Evolutionary conservation across 2,113 vertebrate genomes (phyloP).

Genomic region (Aspiorhynchus laticeps): DNA sequence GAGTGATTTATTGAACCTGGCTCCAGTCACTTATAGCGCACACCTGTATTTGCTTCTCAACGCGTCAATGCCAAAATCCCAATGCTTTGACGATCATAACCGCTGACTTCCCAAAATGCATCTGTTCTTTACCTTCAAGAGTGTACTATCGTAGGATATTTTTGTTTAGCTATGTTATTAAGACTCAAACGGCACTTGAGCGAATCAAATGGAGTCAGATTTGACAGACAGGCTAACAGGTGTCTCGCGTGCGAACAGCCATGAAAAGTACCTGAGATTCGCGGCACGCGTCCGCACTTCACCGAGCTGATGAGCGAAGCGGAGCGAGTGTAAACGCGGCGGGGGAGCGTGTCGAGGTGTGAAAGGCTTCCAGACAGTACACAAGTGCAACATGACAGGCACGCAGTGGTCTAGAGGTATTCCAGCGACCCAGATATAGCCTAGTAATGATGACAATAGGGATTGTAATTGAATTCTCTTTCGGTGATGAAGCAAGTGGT

Average conservation of each 20-base stretch:
- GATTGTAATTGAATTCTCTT: not conserved
- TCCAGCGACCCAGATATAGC: not conserved
- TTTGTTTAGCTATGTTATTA: not conserved
- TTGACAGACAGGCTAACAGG: slow-evolving; percentile 51
- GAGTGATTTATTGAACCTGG: slow-evolving; percentile 54
- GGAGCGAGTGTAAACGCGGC: slow-evolving; percentile 18
- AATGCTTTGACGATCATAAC: not conserved
- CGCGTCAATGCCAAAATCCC: slow-evolving; percentile 18
- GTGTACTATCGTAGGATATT: not conserved
- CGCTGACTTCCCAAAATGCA: not conserved
- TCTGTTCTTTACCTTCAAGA: not conserved
- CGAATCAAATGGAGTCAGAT: not conserved
- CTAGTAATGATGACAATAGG: slow-evolving; percentile 3
- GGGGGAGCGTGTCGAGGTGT: slow-evolving; percentile 14
- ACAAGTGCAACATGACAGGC: not conserved
- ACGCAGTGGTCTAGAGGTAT: not conserved
- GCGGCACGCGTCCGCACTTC: not conserved
- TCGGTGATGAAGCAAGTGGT: not conserved
- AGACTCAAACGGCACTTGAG: not conserved
- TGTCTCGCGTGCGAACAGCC: slow-evolving; percentile 27
- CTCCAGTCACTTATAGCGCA: not conserved
- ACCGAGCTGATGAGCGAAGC: not conserved
- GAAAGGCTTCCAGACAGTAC: slow-evolving; percentile 11
- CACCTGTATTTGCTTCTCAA: slow-evolving; percentile 47
- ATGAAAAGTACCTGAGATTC: slow-evolving; percentile 30